phyloP scores from a whole-genome alignment of 2,797 vertebrate genomes.

The Girardinus metallicus region DNA sequence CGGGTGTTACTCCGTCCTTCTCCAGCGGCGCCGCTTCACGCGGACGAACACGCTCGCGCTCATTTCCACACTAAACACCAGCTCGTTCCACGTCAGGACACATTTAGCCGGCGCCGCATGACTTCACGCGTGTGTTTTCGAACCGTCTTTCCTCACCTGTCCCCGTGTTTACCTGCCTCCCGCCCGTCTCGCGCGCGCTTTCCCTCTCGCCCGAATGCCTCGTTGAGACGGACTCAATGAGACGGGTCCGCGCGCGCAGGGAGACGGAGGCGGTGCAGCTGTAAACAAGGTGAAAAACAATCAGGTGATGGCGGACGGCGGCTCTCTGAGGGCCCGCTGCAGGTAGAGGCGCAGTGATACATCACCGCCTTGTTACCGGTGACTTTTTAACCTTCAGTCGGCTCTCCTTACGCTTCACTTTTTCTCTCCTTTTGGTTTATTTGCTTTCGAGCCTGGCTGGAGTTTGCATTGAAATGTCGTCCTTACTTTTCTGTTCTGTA shows the following conservation, averaged over 20 bases:
- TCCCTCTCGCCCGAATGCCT: constrained; percentile 67
- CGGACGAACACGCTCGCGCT: constrained; percentile 46
- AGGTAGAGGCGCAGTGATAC: constrained; percentile 52
- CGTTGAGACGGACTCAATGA: constrained; percentile 75
- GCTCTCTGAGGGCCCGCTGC: constrained; percentile 64
- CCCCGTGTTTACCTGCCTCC: constrained; percentile 68
- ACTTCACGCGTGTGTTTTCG: constrained; percentile 50
- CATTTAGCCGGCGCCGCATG: constrained; percentile 52
- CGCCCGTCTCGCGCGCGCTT: neutral
- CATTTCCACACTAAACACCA: constrained; percentile 65
- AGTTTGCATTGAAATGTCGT: constrained; percentile 27
- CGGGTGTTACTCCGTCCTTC: constrained; percentile 57
- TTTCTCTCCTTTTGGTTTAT: constrained; percentile 35
- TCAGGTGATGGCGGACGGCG: constrained; percentile 67
- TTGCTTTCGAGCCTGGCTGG: constrained; percentile 40
- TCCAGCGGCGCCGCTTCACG: constrained; percentile 42
- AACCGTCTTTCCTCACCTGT: constrained; percentile 66
- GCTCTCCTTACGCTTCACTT: constrained; percentile 39
- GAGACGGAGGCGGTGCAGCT: constrained; percentile 59
- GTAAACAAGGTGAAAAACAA: constrained; percentile 80
- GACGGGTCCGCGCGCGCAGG: constrained; percentile 71
- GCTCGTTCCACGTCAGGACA: constrained; percentile 58
- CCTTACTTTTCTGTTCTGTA: constrained; percentile 15
- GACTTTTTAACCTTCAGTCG: constrained; percentile 60
- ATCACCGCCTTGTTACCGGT: constrained; percentile 59